These are phyloP conservation scores for Bilobella aurantiaca DNA, from an alignment of 1,140 invertebrate genomes.

Conservation along the genomic window DNA sequence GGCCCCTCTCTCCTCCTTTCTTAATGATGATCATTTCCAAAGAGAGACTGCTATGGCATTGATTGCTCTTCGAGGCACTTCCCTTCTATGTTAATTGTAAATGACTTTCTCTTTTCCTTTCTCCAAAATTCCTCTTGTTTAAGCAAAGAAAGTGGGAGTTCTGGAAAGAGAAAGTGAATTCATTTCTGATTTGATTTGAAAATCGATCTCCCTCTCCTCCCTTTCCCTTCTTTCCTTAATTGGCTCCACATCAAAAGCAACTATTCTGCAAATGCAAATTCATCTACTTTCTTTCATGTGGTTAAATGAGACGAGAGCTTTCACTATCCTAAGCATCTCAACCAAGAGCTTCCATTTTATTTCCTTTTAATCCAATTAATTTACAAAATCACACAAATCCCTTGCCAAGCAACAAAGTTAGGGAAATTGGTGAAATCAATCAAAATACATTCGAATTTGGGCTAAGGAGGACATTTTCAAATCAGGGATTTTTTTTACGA, in stretches of 20 bases:
- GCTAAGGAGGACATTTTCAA: too few species aligned
- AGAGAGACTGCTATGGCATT: neutral
- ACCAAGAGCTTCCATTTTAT: too few species aligned
- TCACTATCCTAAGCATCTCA: neutral
- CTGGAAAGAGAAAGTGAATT: neutral
- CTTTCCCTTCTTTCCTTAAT: slow-evolving; percentile 11
- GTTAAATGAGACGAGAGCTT: slow-evolving; percentile 1
- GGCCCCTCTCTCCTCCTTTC: neutral
- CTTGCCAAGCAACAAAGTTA: neutral
- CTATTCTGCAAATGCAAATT: slow-evolving; percentile 5
- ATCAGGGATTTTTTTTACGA: too few species aligned
- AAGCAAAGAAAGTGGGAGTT: neutral
- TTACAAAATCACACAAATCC: too few species aligned
- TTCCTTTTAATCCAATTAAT: neutral
- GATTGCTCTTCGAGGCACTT: neutral
- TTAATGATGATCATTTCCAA: neutral
- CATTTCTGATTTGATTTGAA: slow-evolving; percentile 15
- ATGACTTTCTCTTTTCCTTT: neutral
- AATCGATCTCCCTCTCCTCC: slow-evolving; percentile 10
- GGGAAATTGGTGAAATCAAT: neutral
- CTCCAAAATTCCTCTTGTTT: neutral
- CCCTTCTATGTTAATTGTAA: neutral
- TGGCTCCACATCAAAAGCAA: slow-evolving; percentile 23
- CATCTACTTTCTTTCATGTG: slow-evolving; percentile 14
- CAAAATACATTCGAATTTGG: too few species aligned